These are phyloP conservation scores for Apamea epomidion DNA, from an alignment of 2,888 invertebrate genomes.

Conservation along the genomic window DNA sequence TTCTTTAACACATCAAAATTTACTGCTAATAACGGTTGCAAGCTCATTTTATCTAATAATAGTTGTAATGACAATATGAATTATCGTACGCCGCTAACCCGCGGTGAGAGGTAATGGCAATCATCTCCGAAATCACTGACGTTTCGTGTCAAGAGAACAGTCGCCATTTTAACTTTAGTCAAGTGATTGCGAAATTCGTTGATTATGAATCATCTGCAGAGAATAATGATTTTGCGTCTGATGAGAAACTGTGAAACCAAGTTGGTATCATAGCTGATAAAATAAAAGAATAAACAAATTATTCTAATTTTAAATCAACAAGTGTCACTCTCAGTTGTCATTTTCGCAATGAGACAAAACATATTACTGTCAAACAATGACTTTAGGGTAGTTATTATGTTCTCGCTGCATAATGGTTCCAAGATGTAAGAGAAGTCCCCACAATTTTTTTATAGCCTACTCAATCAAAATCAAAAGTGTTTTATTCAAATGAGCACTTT, in stretches of 20 bases:
- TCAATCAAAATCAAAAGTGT: neutral
- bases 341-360: neutral
- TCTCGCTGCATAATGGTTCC: neutral
- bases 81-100: slow-evolving; percentile 60
- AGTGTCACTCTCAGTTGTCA: neutral
- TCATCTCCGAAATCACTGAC: slow-evolving; percentile 67
- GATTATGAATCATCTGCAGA: neutral
- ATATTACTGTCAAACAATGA: neutral
- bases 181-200: slow-evolving; percentile 5
- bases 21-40: slow-evolving; percentile 73
- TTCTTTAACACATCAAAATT: slow-evolving; percentile 32
- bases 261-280: neutral
- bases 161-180: slow-evolving; percentile 39
- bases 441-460: neutral
- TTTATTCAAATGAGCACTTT: neutral
- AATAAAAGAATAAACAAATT: neutral
- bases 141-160: slow-evolving; percentile 60
- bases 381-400: neutral
- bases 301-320: slow-evolving; percentile 2
- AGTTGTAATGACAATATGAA: slow-evolving; percentile 72
- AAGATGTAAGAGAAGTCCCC: neutral
- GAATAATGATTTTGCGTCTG: neutral
- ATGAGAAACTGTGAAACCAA: neutral
- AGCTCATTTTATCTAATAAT: slow-evolving; percentile 68
- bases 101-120: slow-evolving; percentile 65